Evolutionary conservation across 64 coral and sea anemone species (phyloP), one percentile per base, ranked within the genome.

Genomic region (Montipora foliosa): DNA sequence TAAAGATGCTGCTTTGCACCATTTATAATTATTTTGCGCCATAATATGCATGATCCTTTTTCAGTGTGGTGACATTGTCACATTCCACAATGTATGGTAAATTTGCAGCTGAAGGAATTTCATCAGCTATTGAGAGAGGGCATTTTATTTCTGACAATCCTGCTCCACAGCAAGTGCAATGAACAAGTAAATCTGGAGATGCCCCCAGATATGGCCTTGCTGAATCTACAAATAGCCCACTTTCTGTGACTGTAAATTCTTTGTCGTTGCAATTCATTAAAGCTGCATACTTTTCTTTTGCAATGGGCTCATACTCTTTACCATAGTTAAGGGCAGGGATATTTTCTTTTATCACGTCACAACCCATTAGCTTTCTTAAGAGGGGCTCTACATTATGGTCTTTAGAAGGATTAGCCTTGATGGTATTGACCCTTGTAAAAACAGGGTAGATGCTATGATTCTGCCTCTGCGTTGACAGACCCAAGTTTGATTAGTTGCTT

Each of bases 211-310:
- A 92, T 58, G 77, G 77, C 20, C 21, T 66, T 64, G 59, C 51
- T 53, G 53, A 12, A 77, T 76, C 62, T 86, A 93, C 37, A 87
- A 93, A 93, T 74, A 93, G 60, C n/a, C 91, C 91, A 93, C 67
- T 60, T 76, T 93, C 57, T 24, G 29, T 78, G 0, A 58, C 20
- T 29, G 47, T 78, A 44, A 78, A 51, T n/a, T 77, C 1, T 57
- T 59, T 4, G 44, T 89, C 75, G 7, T 89, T 53, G n/a, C 13
- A 50, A 24, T 66, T 66, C 71, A 89, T 20, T n/a, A 61, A 9
- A n/a, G 47, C 4, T 11, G 29, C 12, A 88, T 74, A 88, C 4
- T 74, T 47, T 51, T 88, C 47, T 69, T 47, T 88, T 76, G 87
- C 87, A 48, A 89, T 44, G 6, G 50, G 72, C 87, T 89, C 87